Evolutionary conservation across 1,140 invertebrate species (phyloP).

Genomic region (Drosophila ercepeae): DNA sequence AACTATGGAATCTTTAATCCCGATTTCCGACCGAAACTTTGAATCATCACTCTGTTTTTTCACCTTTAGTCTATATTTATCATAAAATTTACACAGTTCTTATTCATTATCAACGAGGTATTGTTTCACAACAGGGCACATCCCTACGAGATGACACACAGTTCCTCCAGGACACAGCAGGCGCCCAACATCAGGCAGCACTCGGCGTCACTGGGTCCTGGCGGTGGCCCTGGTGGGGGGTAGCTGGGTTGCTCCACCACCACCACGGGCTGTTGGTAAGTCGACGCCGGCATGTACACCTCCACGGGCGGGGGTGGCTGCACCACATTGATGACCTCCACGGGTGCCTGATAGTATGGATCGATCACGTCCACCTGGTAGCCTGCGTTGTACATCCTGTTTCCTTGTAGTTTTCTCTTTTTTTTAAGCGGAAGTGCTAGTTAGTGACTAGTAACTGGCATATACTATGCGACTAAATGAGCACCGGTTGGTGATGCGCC

Average conservation of each 20-base stretch:
- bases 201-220: conserved; percentile 46
- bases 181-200: conserved; percentile 59
- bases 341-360: conserved; percentile 55
- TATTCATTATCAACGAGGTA: conserved; percentile 8
- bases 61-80: conserved; percentile 39
- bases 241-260: conserved; percentile 49
- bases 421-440: neutral
- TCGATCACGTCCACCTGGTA: conserved; percentile 68
- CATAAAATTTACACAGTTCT: conserved; percentile 16
- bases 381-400: conserved; percentile 65
- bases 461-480: conserved; percentile 41
- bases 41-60: conserved; percentile 17
- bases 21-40: conserved; percentile 1
- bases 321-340: conserved; percentile 36
- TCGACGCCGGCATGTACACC: conserved; percentile 27
- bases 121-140: neutral
- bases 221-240: conserved; percentile 38
- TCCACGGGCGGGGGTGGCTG: conserved; percentile 35
- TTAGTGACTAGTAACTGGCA: conserved; percentile 19
- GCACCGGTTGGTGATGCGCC: conserved; percentile 22
- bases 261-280: conserved; percentile 18
- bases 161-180: conserved; percentile 64
- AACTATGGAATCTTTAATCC: neutral
- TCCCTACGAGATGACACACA: conserved; percentile 59
- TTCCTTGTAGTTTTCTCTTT: neutral